Conservation (phyloP, 2,888 invertebrate genomes). For the Drosophila subsilvestris region DNA sequence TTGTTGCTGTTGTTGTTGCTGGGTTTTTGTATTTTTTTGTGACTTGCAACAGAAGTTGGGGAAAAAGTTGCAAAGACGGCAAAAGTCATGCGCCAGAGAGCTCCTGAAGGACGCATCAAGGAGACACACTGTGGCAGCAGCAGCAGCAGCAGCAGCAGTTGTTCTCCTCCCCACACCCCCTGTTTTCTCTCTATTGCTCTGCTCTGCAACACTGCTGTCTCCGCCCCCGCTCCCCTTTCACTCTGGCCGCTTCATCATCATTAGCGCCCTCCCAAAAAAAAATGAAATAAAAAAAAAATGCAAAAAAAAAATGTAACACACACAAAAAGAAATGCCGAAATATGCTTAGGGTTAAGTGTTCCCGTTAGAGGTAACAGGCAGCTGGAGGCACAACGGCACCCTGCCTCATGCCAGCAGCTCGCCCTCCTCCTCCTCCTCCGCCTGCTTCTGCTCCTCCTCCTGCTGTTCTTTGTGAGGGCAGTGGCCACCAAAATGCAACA, state of each 20-base stretch:
- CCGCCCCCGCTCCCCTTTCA: slow-evolving; percentile 22
- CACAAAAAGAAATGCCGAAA: slow-evolving; percentile 42
- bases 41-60: slow-evolving; percentile 58
- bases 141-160: slow-evolving; percentile 43
- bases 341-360: slow-evolving; percentile 78
- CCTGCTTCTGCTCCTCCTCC: not conserved
- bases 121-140: slow-evolving; percentile 68
- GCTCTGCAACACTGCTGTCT: no score
- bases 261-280: slow-evolving; percentile 59
- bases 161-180: slow-evolving; percentile 21
- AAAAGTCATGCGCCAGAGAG: slow-evolving; percentile 79
- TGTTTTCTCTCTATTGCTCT: slow-evolving; percentile 18
- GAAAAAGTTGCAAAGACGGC: slow-evolving; percentile 50
- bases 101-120: slow-evolving; percentile 83
- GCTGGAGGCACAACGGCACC: slow-evolving; percentile 11
- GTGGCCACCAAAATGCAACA: no score
- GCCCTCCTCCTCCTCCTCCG: not conserved
- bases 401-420: slow-evolving; percentile 1
- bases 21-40: slow-evolving; percentile 8
- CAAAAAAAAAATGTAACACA: slow-evolving; percentile 17
- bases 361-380: slow-evolving; percentile 66
- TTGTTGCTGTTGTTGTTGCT: slow-evolving; percentile 1
- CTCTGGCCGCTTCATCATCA: slow-evolving; percentile 67
- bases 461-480: slow-evolving; percentile 5
- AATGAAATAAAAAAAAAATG: slow-evolving; percentile 6